Conservation (phyloP, 2,888 invertebrate genomes). For the Parasteatoda lunata region DNA sequence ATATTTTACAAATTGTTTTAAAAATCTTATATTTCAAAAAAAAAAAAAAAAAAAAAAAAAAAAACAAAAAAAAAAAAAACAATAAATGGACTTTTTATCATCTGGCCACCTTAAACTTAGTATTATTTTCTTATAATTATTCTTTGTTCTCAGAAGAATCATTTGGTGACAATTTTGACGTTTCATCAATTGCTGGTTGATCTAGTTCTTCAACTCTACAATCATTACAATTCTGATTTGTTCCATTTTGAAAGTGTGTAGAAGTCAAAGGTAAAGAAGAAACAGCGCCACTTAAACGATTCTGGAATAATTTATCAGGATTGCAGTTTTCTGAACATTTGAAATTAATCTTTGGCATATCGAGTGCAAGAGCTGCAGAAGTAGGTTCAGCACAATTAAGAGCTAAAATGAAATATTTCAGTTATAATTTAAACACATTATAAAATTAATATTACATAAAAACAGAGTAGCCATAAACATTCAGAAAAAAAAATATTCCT, state of each 20-base stretch:
- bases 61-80: not conserved
- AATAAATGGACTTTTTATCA: not conserved
- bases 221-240: constrained; percentile 8
- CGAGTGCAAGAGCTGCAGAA: constrained; percentile 49
- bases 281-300: constrained; percentile 48
- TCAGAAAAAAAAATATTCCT: no score
- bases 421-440: no score
- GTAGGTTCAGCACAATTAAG: constrained; percentile 54
- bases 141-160: not conserved
- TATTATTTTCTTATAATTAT: no score
- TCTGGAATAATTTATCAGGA: constrained; percentile 53
- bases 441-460: not conserved
- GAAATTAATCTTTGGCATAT: constrained; percentile 67
- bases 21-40: not conserved
- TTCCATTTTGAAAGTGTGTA: constrained; percentile 28
- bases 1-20: not conserved
- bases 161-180: not conserved
- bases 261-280: constrained; percentile 54
- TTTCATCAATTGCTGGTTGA: constrained; percentile 10
- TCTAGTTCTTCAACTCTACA: constrained; percentile 63
- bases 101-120: not conserved
- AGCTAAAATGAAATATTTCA: constrained; percentile 15
- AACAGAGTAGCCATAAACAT: not conserved
- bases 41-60: not conserved
- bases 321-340: constrained; percentile 56